A percentile compares a stretch with the other conserved stretches of the same genome.
phyloP scores from a whole-genome alignment of 2,888 invertebrate species.

The Lacanobia oleracea region DNA sequence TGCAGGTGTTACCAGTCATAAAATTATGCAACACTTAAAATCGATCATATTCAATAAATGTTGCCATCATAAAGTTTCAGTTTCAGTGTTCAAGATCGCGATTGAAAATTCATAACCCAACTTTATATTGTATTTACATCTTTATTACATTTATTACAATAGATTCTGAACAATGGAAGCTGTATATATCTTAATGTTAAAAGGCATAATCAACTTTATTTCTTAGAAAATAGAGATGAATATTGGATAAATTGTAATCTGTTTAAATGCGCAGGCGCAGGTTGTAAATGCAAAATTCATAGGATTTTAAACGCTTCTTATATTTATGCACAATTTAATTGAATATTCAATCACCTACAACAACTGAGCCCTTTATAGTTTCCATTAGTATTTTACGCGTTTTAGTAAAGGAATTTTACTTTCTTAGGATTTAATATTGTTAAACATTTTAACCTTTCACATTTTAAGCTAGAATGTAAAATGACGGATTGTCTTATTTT shows the following conservation, averaged over 20 bases:
- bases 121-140: slow-evolving; percentile 62
- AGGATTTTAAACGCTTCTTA: slow-evolving; percentile 69
- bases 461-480: slow-evolving; percentile 7
- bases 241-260: slow-evolving; percentile 28
- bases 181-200: slow-evolving; percentile 5
- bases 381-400: slow-evolving; percentile 53
- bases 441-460: slow-evolving; percentile 9
- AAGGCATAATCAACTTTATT: slow-evolving; percentile 20
- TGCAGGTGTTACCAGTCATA: slow-evolving; percentile 14
- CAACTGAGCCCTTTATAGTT: slow-evolving; percentile 62
- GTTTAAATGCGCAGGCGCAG: slow-evolving; percentile 31
- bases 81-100: slow-evolving; percentile 30
- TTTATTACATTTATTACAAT: slow-evolving; percentile 54
- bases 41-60: slow-evolving; percentile 25
- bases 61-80: slow-evolving; percentile 33
- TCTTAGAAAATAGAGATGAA: slow-evolving; percentile 12
- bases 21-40: slow-evolving; percentile 13
- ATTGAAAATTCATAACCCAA: slow-evolving; percentile 37
- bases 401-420: slow-evolving; percentile 34
- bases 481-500: background rate
- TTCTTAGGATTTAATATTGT: slow-evolving; percentile 14
- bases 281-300: slow-evolving; percentile 62
- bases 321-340: slow-evolving; percentile 74
- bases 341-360: slow-evolving; percentile 81
- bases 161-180: slow-evolving; percentile 41